Percentiles rank a stretch among this genome's conserved stretches.
Conservation (phyloP, 2,113 vertebrate species). For the Lipotes vexillifer region DNA sequence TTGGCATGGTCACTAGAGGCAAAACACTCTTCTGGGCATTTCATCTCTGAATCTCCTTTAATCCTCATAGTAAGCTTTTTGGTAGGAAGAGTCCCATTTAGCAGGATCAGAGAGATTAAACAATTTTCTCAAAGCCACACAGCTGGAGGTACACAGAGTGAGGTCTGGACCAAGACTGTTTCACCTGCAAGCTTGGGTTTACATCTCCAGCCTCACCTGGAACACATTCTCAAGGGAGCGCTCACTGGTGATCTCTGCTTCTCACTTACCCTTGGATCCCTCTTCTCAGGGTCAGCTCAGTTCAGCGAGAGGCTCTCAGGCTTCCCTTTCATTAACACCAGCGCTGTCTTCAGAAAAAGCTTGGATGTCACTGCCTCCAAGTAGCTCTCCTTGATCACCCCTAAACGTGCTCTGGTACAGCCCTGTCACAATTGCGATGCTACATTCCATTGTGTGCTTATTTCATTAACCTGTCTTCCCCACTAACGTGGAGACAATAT, state of each 20-base stretch:
- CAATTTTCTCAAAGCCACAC: neutral
- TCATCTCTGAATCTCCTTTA: neutral
- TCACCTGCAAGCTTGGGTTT: neutral
- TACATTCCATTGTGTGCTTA: neutral
- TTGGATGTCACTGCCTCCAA: neutral
- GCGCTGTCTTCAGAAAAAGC: neutral
- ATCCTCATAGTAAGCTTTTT: neutral
- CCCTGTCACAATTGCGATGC: too few species aligned
- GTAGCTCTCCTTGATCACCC: neutral
- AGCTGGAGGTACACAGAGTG: neutral
- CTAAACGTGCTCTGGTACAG: neutral
- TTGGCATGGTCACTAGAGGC: neutral
- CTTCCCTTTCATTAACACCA: neutral
- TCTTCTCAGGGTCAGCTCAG: neutral
- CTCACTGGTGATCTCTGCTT: neutral
- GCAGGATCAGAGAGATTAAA: neutral
- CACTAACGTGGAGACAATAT: neutral
- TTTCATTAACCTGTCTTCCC: neutral
- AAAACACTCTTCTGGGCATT: neutral
- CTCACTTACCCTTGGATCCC: neutral
- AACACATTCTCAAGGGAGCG: rapidly evolving
- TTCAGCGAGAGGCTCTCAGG: neutral
- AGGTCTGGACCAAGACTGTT: neutral
- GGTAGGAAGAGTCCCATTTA: neutral
- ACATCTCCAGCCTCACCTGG: neutral